A percentile compares a stretch with the other conserved stretches of the same genome.
These are phyloP conservation scores for Astreopora myriophthalma DNA, from an alignment of 64 coral and sea anemone species.

Conservation along the genomic window DNA sequence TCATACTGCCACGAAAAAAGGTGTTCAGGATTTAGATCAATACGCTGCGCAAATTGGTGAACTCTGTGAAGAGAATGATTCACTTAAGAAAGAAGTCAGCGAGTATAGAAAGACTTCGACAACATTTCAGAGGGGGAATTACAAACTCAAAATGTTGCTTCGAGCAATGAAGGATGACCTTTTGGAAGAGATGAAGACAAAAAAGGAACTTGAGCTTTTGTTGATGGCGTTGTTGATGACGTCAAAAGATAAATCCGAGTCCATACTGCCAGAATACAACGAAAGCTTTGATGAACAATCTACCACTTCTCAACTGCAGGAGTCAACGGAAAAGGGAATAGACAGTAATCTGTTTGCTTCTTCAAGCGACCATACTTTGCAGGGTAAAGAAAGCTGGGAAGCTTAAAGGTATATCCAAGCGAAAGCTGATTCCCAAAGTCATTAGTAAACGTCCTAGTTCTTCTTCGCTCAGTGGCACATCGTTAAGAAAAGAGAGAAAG, in stretches of 20 bases:
- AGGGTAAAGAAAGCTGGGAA: not conserved
- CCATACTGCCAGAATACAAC: not conserved
- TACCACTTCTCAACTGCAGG: not conserved
- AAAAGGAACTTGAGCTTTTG: constrained; percentile 20
- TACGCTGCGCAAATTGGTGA: not conserved
- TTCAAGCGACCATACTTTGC: not conserved
- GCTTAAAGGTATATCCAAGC: not conserved
- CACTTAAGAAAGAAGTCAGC: not conserved
- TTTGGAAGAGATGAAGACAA: constrained; percentile 1
- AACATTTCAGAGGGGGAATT: not conserved
- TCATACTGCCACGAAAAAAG: not conserved
- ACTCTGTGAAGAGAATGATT: not conserved
- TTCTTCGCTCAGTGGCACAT: not conserved
- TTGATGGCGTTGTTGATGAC: too few species aligned
- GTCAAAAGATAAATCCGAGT: constrained; percentile 6
- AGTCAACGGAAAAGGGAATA: too few species aligned
- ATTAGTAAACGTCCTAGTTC: not conserved
- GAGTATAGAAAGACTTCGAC: not conserved
- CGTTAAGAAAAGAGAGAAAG: not conserved
- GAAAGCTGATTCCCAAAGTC: not conserved
- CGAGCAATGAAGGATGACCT: constrained; percentile 18
- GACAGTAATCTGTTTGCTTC: not conserved
- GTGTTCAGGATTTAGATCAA: not conserved
- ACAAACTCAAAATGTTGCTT: not conserved
- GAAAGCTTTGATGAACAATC: not conserved